Conservation (phyloP, 2,113 vertebrate species). For the Patagioenas fasciata region DNA sequence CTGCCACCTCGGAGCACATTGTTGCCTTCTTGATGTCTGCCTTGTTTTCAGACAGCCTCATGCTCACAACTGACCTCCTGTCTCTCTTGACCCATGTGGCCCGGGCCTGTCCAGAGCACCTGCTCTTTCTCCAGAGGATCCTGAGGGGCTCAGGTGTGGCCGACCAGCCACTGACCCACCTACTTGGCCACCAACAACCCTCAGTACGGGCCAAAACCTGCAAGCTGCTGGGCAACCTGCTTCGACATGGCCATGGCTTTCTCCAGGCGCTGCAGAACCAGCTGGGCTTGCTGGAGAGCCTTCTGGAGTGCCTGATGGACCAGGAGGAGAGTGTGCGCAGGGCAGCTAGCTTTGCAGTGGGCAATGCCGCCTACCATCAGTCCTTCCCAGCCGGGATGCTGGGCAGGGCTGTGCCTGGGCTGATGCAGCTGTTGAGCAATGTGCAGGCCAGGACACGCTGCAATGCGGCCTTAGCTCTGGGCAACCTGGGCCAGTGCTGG, state of each 20-base stretch:
- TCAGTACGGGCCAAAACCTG: conserved; percentile 81
- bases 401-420: conserved; percentile 52
- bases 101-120: conserved; percentile 56
- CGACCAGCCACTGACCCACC: conserved; percentile 31
- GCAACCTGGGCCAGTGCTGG: conserved; percentile 66
- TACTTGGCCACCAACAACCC: conserved; percentile 76
- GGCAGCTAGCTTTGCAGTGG: conserved; percentile 75
- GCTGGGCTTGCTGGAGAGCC: conserved; percentile 22
- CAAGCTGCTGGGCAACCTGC: conserved; percentile 81
- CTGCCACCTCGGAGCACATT: conserved; percentile 38
- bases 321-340: conserved; percentile 60
- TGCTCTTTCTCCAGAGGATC: conserved; percentile 69
- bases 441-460: conserved; percentile 61
- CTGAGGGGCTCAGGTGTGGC: conserved; percentile 52
- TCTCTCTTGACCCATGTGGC: conserved; percentile 80
- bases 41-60: conserved; percentile 65
- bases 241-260: conserved; percentile 46
- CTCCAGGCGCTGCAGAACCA: conserved; percentile 51
- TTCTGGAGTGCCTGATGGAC: conserved; percentile 69
- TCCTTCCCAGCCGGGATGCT: neutral
- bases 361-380: conserved; percentile 65
- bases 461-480: conserved; percentile 72
- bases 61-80: conserved; percentile 82
- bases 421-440: conserved; percentile 66
- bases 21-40: conserved; percentile 56